A percentile compares a stretch with the other conserved stretches of the same genome.
Conservation (phyloP, 2,113 vertebrate species). For the Coregonus clupeaformis region DNA sequence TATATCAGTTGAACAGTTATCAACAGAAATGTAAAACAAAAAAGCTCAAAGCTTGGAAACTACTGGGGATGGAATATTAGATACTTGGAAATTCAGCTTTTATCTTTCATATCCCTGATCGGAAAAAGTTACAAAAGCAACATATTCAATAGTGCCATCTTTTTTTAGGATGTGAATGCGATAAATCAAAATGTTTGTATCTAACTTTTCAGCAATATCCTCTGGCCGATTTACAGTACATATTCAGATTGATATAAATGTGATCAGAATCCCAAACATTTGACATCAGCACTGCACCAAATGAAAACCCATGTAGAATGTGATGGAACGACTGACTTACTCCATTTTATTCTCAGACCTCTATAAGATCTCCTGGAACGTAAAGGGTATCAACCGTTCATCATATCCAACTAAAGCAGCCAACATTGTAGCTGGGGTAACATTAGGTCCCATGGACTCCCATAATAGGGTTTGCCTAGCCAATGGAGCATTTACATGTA, state of each 20-base stretch:
- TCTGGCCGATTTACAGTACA: not conserved
- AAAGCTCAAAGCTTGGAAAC: no score
- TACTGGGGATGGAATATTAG: not conserved
- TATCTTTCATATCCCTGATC: no score
- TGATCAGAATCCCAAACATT: no score
- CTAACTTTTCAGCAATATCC: not conserved
- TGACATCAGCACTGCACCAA: not conserved
- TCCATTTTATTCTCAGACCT: not conserved
- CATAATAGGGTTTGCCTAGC: not conserved
- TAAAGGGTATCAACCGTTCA: not conserved
- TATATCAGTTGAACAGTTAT: not conserved
- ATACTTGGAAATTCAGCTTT: not conserved
- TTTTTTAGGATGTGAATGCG: no score
- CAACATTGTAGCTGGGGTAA: not conserved
- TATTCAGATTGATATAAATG: no score
- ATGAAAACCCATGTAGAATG: not conserved
- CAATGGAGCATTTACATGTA: constrained; percentile 50
- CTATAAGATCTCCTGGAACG: not conserved
- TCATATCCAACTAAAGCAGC: not conserved
- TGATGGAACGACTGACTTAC: not conserved
- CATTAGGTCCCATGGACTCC: not conserved
- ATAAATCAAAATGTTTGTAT: not conserved
- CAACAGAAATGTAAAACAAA: not conserved
- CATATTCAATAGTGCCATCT: no score
- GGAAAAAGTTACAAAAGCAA: no score